phyloP scores from a whole-genome alignment of 2,797 vertebrate genomes.

The Neosilurus hyrtlii region DNA sequence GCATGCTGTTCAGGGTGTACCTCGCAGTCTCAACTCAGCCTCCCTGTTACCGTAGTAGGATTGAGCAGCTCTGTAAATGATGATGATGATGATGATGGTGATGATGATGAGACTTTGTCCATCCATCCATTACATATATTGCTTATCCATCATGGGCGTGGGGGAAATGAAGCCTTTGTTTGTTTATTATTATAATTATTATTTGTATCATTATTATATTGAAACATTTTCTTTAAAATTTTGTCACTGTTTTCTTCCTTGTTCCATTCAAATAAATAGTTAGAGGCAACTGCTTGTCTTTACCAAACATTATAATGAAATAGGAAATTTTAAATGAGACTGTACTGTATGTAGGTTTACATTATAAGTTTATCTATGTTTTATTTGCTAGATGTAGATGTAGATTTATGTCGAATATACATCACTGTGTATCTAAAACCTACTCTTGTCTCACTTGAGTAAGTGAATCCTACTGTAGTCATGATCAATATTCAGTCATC shows the following conservation, averaged over 20 bases:
- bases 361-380: neutral
- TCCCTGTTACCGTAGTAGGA: too few species aligned
- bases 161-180: too few species aligned
- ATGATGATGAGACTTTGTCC: too few species aligned
- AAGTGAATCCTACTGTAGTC: neutral
- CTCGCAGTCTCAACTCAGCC: too few species aligned
- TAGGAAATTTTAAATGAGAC: neutral
- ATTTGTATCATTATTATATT: neutral
- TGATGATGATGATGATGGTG: too few species aligned
- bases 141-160: too few species aligned
- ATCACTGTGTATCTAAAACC: neutral
- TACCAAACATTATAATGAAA: neutral
- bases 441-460: neutral
- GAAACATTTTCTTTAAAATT: too few species aligned
- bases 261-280: neutral
- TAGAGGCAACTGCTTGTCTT: neutral
- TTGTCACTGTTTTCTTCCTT: neutral
- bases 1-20: too few species aligned
- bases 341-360: neutral
- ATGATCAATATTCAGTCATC: neutral
- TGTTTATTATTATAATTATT: neutral
- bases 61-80: too few species aligned
- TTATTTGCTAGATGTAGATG: neutral
- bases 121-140: too few species aligned
- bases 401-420: neutral